phyloP scores from a whole-genome alignment of 1,140 invertebrate genomes.

The Atopsyche davidsoni region DNA sequence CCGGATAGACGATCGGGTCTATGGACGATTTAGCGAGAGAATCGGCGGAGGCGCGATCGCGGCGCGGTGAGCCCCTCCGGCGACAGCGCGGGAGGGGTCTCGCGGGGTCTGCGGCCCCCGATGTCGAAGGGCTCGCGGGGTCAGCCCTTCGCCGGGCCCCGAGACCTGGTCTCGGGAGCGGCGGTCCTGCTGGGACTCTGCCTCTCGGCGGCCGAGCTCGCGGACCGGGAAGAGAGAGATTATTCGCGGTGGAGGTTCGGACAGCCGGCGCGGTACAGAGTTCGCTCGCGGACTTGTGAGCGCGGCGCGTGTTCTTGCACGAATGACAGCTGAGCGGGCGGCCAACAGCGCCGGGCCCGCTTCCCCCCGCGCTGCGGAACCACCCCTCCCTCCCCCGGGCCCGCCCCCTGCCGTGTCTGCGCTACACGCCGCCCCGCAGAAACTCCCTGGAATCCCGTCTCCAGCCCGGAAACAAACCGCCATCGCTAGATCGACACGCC shows the following conservation, averaged over 20 bases:
- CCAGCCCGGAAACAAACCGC: background rate
- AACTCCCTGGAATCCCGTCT: conserved; percentile 6
- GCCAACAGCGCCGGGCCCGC: conserved; percentile 3
- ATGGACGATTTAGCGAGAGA: conserved; percentile 32
- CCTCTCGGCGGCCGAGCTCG: conserved; percentile 6
- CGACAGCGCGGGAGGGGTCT: conserved; percentile 36
- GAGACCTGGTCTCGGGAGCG: too few species aligned
- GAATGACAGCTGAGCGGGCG: conserved; percentile 25
- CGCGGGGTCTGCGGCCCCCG: conserved; percentile 39
- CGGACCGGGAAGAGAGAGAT: background rate
- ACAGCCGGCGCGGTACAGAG: conserved; percentile 4
- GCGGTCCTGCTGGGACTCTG: background rate
- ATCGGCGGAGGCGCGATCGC: conserved; percentile 31
- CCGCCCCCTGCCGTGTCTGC: background rate
- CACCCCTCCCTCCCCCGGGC: background rate
- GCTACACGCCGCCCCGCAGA: conserved; percentile 7
- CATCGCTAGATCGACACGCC: background rate
- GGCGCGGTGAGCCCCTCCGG: conserved; percentile 29
- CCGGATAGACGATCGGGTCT: background rate
- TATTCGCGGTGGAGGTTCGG: conserved; percentile 11
- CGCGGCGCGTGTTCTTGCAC: conserved; percentile 24
- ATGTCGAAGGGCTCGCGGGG: conserved; percentile 25
- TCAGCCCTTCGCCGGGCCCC: conserved; percentile 30
- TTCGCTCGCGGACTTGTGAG: conserved; percentile 7
- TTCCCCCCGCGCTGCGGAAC: conserved; percentile 6